phyloP scores from a whole-genome alignment of 53 echinoderm and acorn worm species.

The Echinometra lucunter region DNA sequence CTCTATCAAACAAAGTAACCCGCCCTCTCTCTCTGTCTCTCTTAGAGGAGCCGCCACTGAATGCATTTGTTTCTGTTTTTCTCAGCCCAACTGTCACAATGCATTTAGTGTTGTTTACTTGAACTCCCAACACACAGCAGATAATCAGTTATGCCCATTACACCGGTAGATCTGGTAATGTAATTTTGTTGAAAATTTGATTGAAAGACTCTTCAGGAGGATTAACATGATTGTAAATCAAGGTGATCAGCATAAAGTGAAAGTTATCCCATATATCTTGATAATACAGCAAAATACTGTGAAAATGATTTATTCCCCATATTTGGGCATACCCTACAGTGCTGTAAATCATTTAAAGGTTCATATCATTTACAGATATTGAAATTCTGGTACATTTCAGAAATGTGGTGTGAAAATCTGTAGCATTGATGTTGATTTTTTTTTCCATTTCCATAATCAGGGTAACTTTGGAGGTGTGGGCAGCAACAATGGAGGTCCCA shows the following conservation, averaged over 20 bases:
- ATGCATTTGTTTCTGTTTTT: slow-evolving; percentile 34
- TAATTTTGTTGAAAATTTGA: not conserved
- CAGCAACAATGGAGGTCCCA: slow-evolving; percentile 46
- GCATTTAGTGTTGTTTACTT: not conserved
- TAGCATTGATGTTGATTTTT: not conserved
- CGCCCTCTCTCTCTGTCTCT: not conserved
- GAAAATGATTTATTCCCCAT: not conserved
- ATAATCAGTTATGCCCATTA: not conserved
- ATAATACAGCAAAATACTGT: not conserved
- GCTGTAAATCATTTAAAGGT: not conserved
- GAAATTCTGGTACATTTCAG: not conserved
- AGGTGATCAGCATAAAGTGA: not conserved
- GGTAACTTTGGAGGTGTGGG: slow-evolving; percentile 58
- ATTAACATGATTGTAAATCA: not conserved
- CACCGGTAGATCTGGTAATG: not conserved
- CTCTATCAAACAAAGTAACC: slow-evolving; percentile 18
- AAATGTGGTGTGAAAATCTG: not conserved
- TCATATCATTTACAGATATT: not conserved
- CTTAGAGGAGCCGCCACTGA: slow-evolving; percentile 8
- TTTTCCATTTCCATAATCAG: not conserved
- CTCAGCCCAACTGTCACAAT: not conserved
- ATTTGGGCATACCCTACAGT: not conserved
- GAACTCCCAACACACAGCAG: not conserved
- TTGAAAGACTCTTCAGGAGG: not conserved
- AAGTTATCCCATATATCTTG: not conserved